Evolutionary conservation across 2,797 vertebrate species (phyloP), one percentile per base, ranked within the genome.

Genomic region (Natrix natrix): DNA sequence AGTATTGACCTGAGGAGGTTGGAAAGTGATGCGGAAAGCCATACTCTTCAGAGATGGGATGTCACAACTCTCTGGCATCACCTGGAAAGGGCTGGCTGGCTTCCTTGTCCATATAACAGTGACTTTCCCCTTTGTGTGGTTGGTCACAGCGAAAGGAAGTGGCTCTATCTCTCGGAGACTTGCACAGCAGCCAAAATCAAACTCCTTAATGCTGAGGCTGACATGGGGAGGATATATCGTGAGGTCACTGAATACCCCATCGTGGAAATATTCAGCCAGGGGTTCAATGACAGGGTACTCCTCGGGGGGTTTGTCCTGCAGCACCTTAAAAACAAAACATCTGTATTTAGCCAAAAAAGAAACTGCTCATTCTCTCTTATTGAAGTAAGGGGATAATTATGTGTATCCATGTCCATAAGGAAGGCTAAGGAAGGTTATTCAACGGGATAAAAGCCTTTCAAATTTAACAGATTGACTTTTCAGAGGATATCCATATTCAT

Each of bases 21-120:
- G 95, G 96, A 99, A 99, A 91, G 95, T 96, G 91, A 99, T 98
- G 83, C 95, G 97, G 94, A 99, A 98, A 74, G 98, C 97, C 12
- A 97, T 98, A 93, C 98, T 98, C 96, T 99, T 99, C 88, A 99
- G 94, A 4, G 99, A 98, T n/a, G 97, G 97, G 86, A 99, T 96
- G 0, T 98, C 98, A 5, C 96, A 98, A 92, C 96, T 97, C 14
- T 97, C 94, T 0, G 99, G 99, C 60, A 90, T 95, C 89, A 99
- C 97, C 26, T 96, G 97, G 96, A 99, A 99, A 22, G 97, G 96
- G 89, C 98, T 98, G 92, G 97, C 93, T 2, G 93, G 55, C 17
- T 92, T 95, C 4, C 16, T 91, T 55, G 98, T 99, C 99, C 99
- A 99, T 88, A 97, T 91, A 69, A 99, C 95, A 0, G 97, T 97